These are phyloP conservation scores for Cercopithecus mona DNA, from an alignment of 2,113 vertebrate species.

Conservation along the genomic window DNA sequence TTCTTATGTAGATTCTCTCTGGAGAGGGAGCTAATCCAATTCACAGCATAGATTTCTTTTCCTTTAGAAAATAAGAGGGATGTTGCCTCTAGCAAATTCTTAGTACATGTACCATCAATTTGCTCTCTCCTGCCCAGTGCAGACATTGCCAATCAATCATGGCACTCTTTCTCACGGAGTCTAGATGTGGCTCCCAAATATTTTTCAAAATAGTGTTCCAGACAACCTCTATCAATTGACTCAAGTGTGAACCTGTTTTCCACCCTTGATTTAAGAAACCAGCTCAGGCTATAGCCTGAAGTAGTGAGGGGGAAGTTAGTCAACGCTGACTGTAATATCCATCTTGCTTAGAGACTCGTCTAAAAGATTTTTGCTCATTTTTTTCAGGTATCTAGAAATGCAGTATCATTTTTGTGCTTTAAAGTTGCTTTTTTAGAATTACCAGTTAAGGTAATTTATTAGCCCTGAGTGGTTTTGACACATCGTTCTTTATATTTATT, in stretches of 20 bases:
- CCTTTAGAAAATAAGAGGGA: constrained; percentile 39
- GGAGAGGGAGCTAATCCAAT: constrained; percentile 49
- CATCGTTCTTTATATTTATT: constrained; percentile 57
- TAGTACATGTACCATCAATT: background rate
- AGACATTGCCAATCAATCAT: constrained; percentile 41
- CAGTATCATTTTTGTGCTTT: constrained; percentile 61
- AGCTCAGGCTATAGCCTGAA: constrained; percentile 40
- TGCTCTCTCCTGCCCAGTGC: background rate
- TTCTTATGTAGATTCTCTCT: constrained; percentile 8
- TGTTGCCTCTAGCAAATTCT: background rate
- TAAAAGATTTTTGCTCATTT: constrained; percentile 49
- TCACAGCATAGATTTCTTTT: constrained; percentile 15
- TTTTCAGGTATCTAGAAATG: constrained; percentile 57
- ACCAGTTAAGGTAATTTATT: constrained; percentile 64
- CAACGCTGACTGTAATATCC: constrained; percentile 43
- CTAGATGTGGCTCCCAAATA: constrained; percentile 46
- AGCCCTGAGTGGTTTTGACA: constrained; percentile 45
- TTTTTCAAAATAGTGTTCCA: constrained; percentile 66
- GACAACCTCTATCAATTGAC: constrained; percentile 64
- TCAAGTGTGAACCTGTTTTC: constrained; percentile 64
- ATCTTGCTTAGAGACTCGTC: constrained; percentile 62
- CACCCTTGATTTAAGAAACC: constrained; percentile 66
- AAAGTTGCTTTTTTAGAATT: constrained; percentile 65
- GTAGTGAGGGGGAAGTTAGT: constrained; percentile 51
- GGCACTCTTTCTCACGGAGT: background rate